Conservation (phyloP, 1,140 invertebrate species). For the Papilio aristodemus region DNA sequence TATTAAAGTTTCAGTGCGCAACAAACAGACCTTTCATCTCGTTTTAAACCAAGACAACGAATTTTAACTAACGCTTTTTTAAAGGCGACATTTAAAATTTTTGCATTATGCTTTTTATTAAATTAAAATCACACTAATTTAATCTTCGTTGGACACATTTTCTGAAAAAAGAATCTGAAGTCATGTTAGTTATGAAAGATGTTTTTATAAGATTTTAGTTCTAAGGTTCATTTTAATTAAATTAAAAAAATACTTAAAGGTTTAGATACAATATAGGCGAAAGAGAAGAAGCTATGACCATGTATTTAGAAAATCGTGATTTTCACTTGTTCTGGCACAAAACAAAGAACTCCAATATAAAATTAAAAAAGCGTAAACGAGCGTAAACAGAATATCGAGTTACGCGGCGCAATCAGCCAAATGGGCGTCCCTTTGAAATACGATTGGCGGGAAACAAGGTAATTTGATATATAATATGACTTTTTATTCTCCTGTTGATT, state of each 20-base stretch:
- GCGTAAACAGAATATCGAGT: slow-evolving; percentile 24
- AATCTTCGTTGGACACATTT: no score
- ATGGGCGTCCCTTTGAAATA: slow-evolving; percentile 30
- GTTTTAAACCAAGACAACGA: neutral
- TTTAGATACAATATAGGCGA: no score
- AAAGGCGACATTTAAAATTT: neutral
- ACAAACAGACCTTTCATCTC: neutral
- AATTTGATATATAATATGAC: slow-evolving; percentile 26
- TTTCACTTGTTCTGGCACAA: neutral
- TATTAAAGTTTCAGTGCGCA: neutral
- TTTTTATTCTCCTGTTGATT: slow-evolving; percentile 25
- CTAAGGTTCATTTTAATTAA: no score
- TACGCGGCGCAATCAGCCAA: slow-evolving; percentile 25
- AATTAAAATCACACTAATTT: no score
- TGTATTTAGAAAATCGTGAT: neutral
- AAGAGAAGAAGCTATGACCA: no score
- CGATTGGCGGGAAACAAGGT: slow-evolving; percentile 30
- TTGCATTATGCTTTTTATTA: neutral
- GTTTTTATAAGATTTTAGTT: no score
- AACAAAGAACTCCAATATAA: slow-evolving; percentile 15
- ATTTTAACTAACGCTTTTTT: neutral
- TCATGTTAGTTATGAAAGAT: no score
- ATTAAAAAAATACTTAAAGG: no score
- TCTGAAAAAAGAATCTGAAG: no score
- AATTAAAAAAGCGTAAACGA: slow-evolving; percentile 23